Evolutionary conservation across 2,888 invertebrate genomes (phyloP).

Genomic region (Aphodius granarius): DNA sequence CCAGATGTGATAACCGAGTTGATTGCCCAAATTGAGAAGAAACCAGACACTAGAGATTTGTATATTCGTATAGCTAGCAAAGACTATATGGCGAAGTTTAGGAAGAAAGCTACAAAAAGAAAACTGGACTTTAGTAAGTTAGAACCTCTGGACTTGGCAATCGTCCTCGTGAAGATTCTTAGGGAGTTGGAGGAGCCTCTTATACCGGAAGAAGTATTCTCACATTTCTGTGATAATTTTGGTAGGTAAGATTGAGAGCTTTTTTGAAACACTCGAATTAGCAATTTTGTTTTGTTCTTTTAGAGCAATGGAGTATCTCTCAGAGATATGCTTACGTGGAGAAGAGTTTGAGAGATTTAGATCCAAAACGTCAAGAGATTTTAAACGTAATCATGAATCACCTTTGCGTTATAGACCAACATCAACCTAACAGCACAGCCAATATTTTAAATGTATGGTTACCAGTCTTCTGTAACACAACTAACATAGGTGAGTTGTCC

Average conservation of each 20-base stretch:
- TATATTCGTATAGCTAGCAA: conserved; percentile 85
- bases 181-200: conserved; percentile 86
- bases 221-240: conserved; percentile 62
- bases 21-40: conserved; percentile 74
- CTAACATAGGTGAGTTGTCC: conserved; percentile 5
- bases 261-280: neutral
- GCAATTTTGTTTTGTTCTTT: conserved; percentile 1
- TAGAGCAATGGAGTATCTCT: conserved; percentile 25
- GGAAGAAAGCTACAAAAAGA: conserved; percentile 43
- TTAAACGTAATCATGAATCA: conserved; percentile 43
- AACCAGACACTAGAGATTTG: conserved; percentile 73
- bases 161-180: conserved; percentile 89
- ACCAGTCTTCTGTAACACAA: conserved; percentile 27
- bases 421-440: conserved; percentile 38
- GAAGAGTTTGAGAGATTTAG: conserved; percentile 30
- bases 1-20: conserved; percentile 82
- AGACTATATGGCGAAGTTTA: conserved; percentile 44
- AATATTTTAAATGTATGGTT: conserved; percentile 43
- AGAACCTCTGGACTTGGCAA: conserved; percentile 68
- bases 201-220: conserved; percentile 66
- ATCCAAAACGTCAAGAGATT: conserved; percentile 41
- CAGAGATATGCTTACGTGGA: conserved; percentile 37
- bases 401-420: conserved; percentile 38
- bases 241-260: conserved; percentile 59
- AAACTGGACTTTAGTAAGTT: conserved; percentile 39